Evolutionary conservation across 1,140 invertebrate genomes (phyloP), one percentile per base, ranked within the genome.

Genomic region (Zophobas morio): DNA sequence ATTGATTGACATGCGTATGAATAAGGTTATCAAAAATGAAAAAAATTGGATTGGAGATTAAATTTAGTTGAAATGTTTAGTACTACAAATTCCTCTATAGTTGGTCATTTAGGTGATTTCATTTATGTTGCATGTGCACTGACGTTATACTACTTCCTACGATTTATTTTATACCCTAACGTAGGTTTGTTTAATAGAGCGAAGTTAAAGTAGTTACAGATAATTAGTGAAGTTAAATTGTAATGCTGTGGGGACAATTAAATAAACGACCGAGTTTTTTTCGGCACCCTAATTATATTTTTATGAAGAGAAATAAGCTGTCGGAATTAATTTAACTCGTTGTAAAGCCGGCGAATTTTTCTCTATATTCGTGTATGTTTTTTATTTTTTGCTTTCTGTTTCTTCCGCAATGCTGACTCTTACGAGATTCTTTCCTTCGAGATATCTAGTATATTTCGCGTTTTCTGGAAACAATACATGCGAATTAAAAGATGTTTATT

Each of bases 401-500:
- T 20, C 20, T 20, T 20, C 20, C 20, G 20, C 20, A 20, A 20
- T 20, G 20, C 20, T 20, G 20, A 20, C 20, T 20, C 20, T 20
- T 20, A 20, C 20, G 20, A 20, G 20, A 20, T 20, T 20, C 20
- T 20, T 20, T 20, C 20, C 20, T 20, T 20, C 20, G 20, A 20
- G 20, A 20, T 20, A 20, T 20, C 20, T 20, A 20, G 20, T 46
- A 3, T 57, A 36, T 35, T 37, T 60, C 35, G 60, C 35, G 39
- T 66, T 66, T 66, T 66, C 39, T 42, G 60, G 39, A 66, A 66
- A 66, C 60, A 66, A 66, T 66, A 66, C 37, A n/a, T 33, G 6
- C 37, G 39, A 35, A 66, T 66, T 32, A 66, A 66, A 66, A 66
- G 33, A 74, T 74, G 42, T 74, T 74, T 74, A 57, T 74, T 57